phyloP scores from a whole-genome alignment of 64 coral and sea anemone species.

The Montipora capricornis region DNA sequence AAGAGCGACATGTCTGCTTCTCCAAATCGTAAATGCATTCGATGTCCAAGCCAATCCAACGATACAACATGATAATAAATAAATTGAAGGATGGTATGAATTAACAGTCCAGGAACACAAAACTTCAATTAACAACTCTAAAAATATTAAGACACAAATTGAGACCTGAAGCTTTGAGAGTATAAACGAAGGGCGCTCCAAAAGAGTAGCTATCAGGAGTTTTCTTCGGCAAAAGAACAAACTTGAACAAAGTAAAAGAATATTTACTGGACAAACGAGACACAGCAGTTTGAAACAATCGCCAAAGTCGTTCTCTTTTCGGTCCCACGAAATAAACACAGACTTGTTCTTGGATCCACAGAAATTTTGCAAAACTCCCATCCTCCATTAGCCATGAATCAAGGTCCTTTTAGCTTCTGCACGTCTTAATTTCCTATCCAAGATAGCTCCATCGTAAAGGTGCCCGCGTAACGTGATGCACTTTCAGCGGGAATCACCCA shows the following conservation, averaged over 20 bases:
- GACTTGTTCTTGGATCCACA: conserved; percentile 68
- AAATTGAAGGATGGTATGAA: conserved; percentile 42
- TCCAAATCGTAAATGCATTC: conserved; percentile 78
- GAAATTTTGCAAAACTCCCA: conserved; percentile 76
- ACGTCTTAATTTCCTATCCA: too few relatives aligned
- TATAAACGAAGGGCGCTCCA: conserved; percentile 26
- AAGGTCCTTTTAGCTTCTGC: neutral
- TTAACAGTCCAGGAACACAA: conserved; percentile 1
- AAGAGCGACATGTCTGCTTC: conserved; percentile 62
- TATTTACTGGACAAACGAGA: conserved; percentile 64
- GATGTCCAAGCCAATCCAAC: conserved; percentile 75
- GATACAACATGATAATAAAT: conserved; percentile 62
- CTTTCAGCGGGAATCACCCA: too few relatives aligned
- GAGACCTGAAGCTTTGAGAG: conserved; percentile 60
- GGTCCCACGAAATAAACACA: conserved; percentile 71
- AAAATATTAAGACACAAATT: conserved; percentile 45
- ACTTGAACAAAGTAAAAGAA: conserved; percentile 60
- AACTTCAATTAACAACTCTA: conserved; percentile 68
- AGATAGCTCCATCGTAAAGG: too few relatives aligned
- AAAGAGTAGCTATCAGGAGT: neutral
- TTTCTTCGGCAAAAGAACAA: conserved; percentile 62
- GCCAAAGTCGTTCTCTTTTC: conserved; percentile 64
- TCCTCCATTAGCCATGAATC: neutral
- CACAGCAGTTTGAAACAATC: conserved; percentile 77
- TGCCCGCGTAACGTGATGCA: too few relatives aligned